These are phyloP conservation scores for Urophycis tenuis DNA, from an alignment of 2,797 vertebrate genomes.

Conservation along the genomic window DNA sequence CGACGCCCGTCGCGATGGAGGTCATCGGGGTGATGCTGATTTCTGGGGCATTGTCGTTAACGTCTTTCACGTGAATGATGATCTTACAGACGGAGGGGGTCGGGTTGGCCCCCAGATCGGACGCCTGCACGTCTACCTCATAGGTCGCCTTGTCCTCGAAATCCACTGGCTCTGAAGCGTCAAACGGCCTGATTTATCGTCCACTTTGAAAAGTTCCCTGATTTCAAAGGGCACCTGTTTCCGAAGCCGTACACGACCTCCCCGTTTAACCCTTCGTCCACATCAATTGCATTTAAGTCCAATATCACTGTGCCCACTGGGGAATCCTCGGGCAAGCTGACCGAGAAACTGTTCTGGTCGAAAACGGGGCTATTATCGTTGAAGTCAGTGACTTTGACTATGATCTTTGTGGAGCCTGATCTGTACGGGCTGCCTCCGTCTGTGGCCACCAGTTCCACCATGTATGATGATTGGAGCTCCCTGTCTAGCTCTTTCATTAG, in stretches of 20 bases:
- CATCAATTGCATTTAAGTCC: slow-evolving; percentile 78
- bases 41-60: slow-evolving; percentile 87
- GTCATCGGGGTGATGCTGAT: slow-evolving; percentile 84
- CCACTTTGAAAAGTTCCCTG: slow-evolving; percentile 81
- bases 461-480: slow-evolving; percentile 80
- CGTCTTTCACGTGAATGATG: slow-evolving; percentile 83
- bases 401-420: slow-evolving; percentile 79
- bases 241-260: slow-evolving; percentile 83
- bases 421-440: slow-evolving; percentile 81
- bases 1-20: slow-evolving; percentile 64
- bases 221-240: slow-evolving; percentile 80
- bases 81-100: slow-evolving; percentile 81
- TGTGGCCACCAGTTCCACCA: slow-evolving; percentile 82
- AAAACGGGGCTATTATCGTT: slow-evolving; percentile 93
- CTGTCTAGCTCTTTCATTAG: slow-evolving; percentile 89
- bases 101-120: slow-evolving; percentile 79
- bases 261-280: slow-evolving; percentile 85
- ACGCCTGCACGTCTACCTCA: slow-evolving; percentile 86
- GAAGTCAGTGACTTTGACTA: slow-evolving; percentile 83
- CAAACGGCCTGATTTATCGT: slow-evolving; percentile 77
- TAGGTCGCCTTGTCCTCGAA: slow-evolving; percentile 87
- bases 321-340: slow-evolving; percentile 85
- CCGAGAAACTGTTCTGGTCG: slow-evolving; percentile 75
- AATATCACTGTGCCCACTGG: slow-evolving; percentile 77
- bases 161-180: slow-evolving; percentile 80